Percentiles rank a stretch among this genome's conserved stretches.
phyloP scores from a whole-genome alignment of 2,888 invertebrate genomes.

The Itoplectis maculator region DNA sequence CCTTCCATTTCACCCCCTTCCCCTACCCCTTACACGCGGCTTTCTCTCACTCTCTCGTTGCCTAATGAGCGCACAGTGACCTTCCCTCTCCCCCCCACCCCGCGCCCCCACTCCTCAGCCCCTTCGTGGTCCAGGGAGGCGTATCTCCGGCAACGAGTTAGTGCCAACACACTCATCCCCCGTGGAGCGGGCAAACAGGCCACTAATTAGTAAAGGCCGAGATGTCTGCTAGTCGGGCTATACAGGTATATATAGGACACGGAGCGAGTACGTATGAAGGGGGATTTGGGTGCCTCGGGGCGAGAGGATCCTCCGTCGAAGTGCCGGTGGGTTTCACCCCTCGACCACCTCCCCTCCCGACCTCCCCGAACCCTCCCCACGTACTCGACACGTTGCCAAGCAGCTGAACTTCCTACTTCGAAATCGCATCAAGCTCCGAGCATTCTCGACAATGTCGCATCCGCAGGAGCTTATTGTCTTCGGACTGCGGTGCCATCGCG shows the following conservation, averaged over 20 bases:
- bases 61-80: slow-evolving; percentile 73
- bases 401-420: slow-evolving; percentile 73
- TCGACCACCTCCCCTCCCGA: no score
- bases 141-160: slow-evolving; percentile 72
- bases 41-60: slow-evolving; percentile 59
- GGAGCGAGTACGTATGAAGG: slow-evolving; percentile 39
- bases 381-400: slow-evolving; percentile 65
- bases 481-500: slow-evolving; percentile 47
- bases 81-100: no score
- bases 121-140: slow-evolving; percentile 66
- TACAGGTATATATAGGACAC: slow-evolving; percentile 40
- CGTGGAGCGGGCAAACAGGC: slow-evolving; percentile 71
- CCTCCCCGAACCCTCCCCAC: no score
- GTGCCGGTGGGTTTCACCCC: slow-evolving; percentile 58
- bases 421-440: slow-evolving; percentile 71
- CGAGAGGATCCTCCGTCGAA: slow-evolving; percentile 52
- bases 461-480: slow-evolving; percentile 65
- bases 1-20: slow-evolving; percentile 41
- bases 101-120: no score
- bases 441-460: slow-evolving; percentile 62
- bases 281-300: slow-evolving; percentile 50
- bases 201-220: slow-evolving; percentile 76
- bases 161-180: slow-evolving; percentile 65
- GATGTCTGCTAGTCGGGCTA: slow-evolving; percentile 62
- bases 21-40: neutral